Evolutionary conservation across 2,888 invertebrate species (phyloP).

Genomic region (Carterocephalus palaemon): DNA sequence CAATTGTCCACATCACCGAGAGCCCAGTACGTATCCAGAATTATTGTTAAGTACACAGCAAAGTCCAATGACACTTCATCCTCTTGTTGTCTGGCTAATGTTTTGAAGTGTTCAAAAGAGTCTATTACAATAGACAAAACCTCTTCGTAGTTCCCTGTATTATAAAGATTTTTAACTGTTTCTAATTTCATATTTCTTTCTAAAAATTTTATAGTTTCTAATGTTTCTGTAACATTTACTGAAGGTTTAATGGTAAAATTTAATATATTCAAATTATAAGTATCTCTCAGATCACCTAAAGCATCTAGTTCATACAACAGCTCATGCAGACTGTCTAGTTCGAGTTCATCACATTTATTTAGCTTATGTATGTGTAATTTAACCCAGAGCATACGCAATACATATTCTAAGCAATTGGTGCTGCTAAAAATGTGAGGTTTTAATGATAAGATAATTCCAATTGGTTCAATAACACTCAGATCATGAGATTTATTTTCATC

Average conservation of each 20-base stretch:
- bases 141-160: constrained; percentile 81
- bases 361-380: constrained; percentile 64
- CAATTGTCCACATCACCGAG: constrained; percentile 81
- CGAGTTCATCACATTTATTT: constrained; percentile 63
- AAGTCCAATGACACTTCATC: constrained; percentile 74
- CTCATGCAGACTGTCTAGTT: constrained; percentile 65
- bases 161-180: constrained; percentile 83
- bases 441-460: constrained; percentile 55
- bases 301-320: constrained; percentile 65
- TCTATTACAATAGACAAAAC: constrained; percentile 83
- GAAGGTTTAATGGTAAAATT: constrained; percentile 65
- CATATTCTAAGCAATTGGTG: constrained; percentile 55
- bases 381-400: constrained; percentile 63
- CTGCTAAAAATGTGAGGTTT: constrained; percentile 60
- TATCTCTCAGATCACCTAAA: constrained; percentile 59
- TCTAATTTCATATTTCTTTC: constrained; percentile 78
- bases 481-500: constrained; percentile 47
- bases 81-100: constrained; percentile 61
- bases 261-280: constrained; percentile 49
- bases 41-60: constrained; percentile 78
- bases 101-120: constrained; percentile 80
- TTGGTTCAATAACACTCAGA: constrained; percentile 55
- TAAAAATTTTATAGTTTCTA: constrained; percentile 58
- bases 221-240: constrained; percentile 57
- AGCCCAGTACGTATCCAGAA: constrained; percentile 83